Percentiles rank a stretch among this genome's conserved stretches.
These are phyloP conservation scores for Anagyrus pseudococci DNA, from an alignment of 2,888 invertebrate genomes.

Conservation along the genomic window DNA sequence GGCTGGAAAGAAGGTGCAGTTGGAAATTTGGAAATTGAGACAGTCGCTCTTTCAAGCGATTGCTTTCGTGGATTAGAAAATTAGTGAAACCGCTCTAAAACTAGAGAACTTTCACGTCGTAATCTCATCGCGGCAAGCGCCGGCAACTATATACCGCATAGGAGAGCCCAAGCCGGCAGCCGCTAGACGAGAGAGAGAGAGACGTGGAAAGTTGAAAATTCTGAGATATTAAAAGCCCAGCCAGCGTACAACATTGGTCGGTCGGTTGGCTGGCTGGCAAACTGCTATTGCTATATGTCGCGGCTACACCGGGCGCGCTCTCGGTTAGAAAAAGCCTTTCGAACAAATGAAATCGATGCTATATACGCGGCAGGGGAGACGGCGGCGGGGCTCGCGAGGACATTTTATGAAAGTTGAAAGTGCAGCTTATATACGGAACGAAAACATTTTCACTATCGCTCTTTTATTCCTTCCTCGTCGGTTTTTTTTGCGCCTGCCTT, in stretches of 20 bases:
- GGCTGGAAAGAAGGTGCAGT: background rate
- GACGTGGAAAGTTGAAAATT: too few species aligned
- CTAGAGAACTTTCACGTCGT: slow-evolving; percentile 26
- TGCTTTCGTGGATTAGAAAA: slow-evolving; percentile 30
- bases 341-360: too few species aligned
- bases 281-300: too few species aligned
- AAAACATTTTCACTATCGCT: slow-evolving; percentile 15
- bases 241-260: too few species aligned
- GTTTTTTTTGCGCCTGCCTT: too few species aligned
- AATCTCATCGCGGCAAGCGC: background rate
- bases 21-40: slow-evolving; percentile 31
- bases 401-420: slow-evolving; percentile 35
- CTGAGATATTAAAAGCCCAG: too few species aligned
- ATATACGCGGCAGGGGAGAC: too few species aligned
- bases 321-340: too few species aligned
- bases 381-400: too few species aligned
- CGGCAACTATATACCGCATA: background rate
- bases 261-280: too few species aligned
- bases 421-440: slow-evolving; percentile 1
- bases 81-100: slow-evolving; percentile 24
- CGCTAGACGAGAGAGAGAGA: background rate
- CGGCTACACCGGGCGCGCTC: too few species aligned
- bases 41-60: slow-evolving; percentile 25
- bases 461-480: background rate
- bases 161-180: slow-evolving; percentile 18